Base-by-base conservation (phyloP, 2,888 invertebrate genomes). In the Hyposoter didymator region DNA sequence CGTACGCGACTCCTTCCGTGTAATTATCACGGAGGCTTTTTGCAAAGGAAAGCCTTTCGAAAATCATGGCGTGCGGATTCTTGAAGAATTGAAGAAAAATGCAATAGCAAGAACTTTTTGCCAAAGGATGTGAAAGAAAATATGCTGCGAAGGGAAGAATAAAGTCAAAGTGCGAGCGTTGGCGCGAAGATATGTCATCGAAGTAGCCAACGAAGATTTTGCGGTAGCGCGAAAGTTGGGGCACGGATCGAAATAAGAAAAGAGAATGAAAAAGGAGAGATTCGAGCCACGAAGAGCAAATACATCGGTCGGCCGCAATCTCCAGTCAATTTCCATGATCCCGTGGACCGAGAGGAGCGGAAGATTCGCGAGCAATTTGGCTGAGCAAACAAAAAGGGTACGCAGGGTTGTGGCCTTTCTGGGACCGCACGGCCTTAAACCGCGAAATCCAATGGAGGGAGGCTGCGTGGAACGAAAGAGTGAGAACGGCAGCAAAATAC, bases 311-410 rank as follows among this genome's bases (percentile, higher is more conserved):
- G 91, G 92, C 93, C 93, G 91, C 93, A 93, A 92, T 93, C 92
- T 93, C 92, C 92, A 91, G 90, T 91, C 93, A 93, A 93, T 93
- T 93, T 92, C 89, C 90, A 90, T 88, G 91, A 89, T 81, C 80
- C 22, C 78, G 52, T 66, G 55, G 64, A 55, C 43, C 49, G 45
- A 45, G 64, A 35, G 55, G 70, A 43, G 52, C 5, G 72, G 88
- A 89, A 89, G 89, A 90, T 89, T 78, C 69, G 75, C 88, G 88
- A 90, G 91, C 91, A 92, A 93, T 93, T 92, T 91, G 87, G 86
- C 90, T 93, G 93, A 91, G 88, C 92, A 93, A 94, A 94, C 93
- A 93, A 92, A 93, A 93, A 92, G 90, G 88, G 87, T 87, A 86
- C 86, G 85, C 47, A 73, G 28, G 55, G 39, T 55, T 43, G 49